Evolutionary conservation across 2,888 invertebrate genomes (phyloP).

Genomic region (Polyploca ridens): DNA sequence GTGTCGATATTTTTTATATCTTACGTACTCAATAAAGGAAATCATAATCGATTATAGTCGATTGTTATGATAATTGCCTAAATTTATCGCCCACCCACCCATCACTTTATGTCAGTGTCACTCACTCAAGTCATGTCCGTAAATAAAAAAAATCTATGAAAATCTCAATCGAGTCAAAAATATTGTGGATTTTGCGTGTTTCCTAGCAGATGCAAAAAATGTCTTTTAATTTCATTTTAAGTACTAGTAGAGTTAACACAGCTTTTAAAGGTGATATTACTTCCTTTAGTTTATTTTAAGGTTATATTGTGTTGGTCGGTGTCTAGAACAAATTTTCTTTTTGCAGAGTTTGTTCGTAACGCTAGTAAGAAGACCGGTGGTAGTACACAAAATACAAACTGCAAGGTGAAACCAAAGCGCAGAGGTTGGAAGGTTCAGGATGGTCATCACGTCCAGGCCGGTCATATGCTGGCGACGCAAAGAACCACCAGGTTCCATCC

Average conservation of each 20-base stretch:
- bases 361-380: conserved; percentile 91
- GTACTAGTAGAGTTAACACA: conserved; percentile 33
- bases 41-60: too few relatives aligned
- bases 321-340: conserved; percentile 19
- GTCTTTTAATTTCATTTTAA: conserved; percentile 41
- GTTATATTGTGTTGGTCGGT: conserved; percentile 11
- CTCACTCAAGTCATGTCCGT: too few relatives aligned
- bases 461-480: conserved; percentile 89
- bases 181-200: not conserved
- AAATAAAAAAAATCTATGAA: too few relatives aligned
- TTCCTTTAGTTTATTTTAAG: conserved; percentile 15
- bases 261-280: conserved; percentile 44
- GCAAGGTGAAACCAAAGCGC: conserved; percentile 89
- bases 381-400: conserved; percentile 88
- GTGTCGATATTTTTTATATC: too few relatives aligned
- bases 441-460: conserved; percentile 86
- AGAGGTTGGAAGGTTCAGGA: conserved; percentile 92
- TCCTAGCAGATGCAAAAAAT: conserved; percentile 28
- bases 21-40: too few relatives aligned
- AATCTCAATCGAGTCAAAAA: too few relatives aligned
- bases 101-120: too few relatives aligned
- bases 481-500: conserved; percentile 90
- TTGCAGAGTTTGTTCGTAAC: conserved; percentile 77
- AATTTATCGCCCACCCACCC: too few relatives aligned
- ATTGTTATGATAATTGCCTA: too few relatives aligned